Percentiles rank a stretch among this genome's conserved stretches.
phyloP scores from a whole-genome alignment of 2,888 invertebrate genomes.

The Melanchra persicariae region DNA sequence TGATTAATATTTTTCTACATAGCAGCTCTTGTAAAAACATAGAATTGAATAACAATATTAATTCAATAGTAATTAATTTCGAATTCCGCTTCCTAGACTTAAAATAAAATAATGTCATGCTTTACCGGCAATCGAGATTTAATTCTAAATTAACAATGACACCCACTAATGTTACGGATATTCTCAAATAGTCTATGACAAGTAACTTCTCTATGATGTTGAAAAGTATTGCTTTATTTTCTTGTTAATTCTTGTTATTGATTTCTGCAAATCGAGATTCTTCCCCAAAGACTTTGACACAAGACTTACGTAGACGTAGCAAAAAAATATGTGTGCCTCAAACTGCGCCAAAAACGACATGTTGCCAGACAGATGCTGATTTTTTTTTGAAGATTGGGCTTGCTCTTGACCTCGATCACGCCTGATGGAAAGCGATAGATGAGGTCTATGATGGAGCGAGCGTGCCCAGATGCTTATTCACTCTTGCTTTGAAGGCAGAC shows the following conservation, averaged over 20 bases:
- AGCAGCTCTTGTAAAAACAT: constrained; percentile 17
- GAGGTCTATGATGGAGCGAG: no score
- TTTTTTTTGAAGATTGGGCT: no score
- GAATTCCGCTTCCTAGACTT: constrained; percentile 53
- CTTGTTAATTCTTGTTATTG: no score
- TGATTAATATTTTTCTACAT: not conserved
- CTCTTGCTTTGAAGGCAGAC: no score
- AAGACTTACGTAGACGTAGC: no score
- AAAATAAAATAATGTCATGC: constrained; percentile 47
- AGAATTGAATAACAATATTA: constrained; percentile 36
- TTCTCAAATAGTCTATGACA: constrained; percentile 1
- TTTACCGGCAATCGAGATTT: constrained; percentile 20
- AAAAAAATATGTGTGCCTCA: no score
- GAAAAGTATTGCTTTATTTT: not conserved
- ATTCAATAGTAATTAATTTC: constrained; percentile 49
- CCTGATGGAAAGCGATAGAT: no score
- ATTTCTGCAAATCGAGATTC: no score
- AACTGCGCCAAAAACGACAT: no score
- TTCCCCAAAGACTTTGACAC: not conserved
- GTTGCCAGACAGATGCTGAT: no score
- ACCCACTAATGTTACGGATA: not conserved
- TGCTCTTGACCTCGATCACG: no score
- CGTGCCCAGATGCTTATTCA: no score
- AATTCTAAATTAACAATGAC: constrained; percentile 34
- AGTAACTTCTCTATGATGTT: not conserved